Conservation (phyloP, 2,113 vertebrate genomes). For the Guaruba guarouba region DNA sequence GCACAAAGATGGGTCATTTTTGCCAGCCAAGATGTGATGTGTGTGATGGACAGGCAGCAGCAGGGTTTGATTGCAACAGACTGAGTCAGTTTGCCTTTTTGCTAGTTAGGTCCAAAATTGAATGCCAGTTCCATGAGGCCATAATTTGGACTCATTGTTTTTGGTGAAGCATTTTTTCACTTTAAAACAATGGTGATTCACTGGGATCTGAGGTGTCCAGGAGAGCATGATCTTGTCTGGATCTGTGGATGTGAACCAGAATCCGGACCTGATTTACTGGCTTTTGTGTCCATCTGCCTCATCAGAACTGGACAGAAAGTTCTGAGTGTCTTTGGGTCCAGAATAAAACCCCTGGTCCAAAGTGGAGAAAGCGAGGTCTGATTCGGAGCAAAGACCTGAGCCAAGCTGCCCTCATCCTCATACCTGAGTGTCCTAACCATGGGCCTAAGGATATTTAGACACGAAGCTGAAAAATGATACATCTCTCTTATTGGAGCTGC, state of each 20-base stretch:
- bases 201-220: background rate
- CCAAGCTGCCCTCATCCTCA: background rate
- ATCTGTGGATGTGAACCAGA: background rate
- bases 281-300: background rate
- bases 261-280: background rate
- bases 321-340: background rate
- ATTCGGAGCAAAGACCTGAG: background rate
- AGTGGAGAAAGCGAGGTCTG: background rate
- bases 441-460: background rate
- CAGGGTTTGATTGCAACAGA: background rate
- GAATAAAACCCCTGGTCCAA: background rate
- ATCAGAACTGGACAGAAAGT: background rate
- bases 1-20: background rate
- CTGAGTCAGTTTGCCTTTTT: background rate
- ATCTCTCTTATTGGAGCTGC: background rate
- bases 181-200: background rate
- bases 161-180: background rate
- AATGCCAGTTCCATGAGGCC: conserved; percentile 14
- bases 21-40: background rate
- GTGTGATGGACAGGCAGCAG: background rate
- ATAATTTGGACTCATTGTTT: background rate
- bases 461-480: background rate
- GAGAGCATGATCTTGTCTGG: background rate
- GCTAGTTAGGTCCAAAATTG: background rate
- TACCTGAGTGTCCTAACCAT: background rate